These are phyloP conservation scores for Pterocles orientalis DNA, from an alignment of 2,113 vertebrate genomes.

Conservation along the genomic window DNA sequence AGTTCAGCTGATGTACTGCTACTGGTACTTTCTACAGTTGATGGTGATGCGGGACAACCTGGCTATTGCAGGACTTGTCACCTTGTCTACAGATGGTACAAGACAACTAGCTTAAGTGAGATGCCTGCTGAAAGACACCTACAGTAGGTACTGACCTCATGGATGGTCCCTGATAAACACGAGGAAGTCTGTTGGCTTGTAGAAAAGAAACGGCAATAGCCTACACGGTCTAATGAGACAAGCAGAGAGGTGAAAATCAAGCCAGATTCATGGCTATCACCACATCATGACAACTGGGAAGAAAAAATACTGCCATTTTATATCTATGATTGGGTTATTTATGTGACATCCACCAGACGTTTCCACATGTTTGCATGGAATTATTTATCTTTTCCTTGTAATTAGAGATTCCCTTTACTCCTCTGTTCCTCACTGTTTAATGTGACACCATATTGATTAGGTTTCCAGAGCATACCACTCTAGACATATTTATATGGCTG, in stretches of 20 bases:
- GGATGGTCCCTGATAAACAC: neutral
- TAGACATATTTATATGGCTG: conserved; percentile 21
- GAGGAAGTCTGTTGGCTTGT: neutral
- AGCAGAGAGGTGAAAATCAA: neutral
- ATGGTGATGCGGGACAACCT: neutral
- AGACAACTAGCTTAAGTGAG: neutral
- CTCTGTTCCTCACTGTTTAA: conserved; percentile 20
- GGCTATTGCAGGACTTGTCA: too few relatives aligned
- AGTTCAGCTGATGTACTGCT: neutral
- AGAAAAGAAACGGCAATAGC: neutral
- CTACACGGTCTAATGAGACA: neutral
- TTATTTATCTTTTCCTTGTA: conserved; percentile 26
- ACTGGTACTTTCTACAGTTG: neutral
- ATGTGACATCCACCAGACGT: neutral
- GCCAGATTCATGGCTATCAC: neutral
- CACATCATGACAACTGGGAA: neutral
- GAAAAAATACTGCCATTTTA: neutral
- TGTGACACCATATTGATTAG: conserved; percentile 18
- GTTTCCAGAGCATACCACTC: neutral
- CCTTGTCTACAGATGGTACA: neutral
- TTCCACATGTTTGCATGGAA: neutral
- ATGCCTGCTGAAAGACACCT: neutral
- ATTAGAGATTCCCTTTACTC: conserved; percentile 16
- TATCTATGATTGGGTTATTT: neutral
- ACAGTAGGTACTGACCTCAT: neutral